These are phyloP conservation scores for Macrotrachela quadricornifera DNA, from an alignment of 1,140 invertebrate species.

Conservation along the genomic window DNA sequence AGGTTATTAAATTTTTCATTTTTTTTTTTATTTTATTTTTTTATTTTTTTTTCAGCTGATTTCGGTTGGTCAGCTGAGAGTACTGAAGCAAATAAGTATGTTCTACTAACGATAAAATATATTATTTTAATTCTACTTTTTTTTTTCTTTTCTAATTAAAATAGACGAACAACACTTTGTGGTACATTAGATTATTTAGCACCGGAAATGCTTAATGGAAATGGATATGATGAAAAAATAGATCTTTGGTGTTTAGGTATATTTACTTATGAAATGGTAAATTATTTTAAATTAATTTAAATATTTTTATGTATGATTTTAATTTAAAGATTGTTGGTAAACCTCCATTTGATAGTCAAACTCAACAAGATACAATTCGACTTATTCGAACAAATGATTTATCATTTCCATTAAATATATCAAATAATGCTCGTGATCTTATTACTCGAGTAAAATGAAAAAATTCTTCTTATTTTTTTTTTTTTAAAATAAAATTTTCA, in stretches of 20 bases:
- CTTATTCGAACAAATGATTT: slow-evolving; percentile 37
- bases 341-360: slow-evolving; percentile 66
- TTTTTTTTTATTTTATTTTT: no score
- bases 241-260: slow-evolving; percentile 84
- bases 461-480: background rate
- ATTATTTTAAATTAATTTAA: no score
- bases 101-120: no score
- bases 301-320: no score
- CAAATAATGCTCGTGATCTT: background rate
- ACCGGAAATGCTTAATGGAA: slow-evolving; percentile 86
- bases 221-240: slow-evolving; percentile 65
- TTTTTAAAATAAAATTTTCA: no score
- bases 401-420: background rate
- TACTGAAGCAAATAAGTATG: slow-evolving; percentile 10
- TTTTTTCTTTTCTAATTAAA: slow-evolving; percentile 12
- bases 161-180: slow-evolving; percentile 64
- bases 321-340: slow-evolving; percentile 39
- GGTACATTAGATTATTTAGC: slow-evolving; percentile 83
- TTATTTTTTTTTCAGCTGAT: slow-evolving; percentile 39
- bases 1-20: no score
- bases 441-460: slow-evolving; percentile 2
- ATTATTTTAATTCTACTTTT: no score
- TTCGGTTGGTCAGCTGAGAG: slow-evolving; percentile 41
- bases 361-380: slow-evolving; percentile 53
- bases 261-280: slow-evolving; percentile 63